Evolutionary conservation across 2,113 vertebrate genomes (phyloP), one percentile per base, ranked within the genome.

Genomic region (Ictidomys tridecemlineatus): DNA sequence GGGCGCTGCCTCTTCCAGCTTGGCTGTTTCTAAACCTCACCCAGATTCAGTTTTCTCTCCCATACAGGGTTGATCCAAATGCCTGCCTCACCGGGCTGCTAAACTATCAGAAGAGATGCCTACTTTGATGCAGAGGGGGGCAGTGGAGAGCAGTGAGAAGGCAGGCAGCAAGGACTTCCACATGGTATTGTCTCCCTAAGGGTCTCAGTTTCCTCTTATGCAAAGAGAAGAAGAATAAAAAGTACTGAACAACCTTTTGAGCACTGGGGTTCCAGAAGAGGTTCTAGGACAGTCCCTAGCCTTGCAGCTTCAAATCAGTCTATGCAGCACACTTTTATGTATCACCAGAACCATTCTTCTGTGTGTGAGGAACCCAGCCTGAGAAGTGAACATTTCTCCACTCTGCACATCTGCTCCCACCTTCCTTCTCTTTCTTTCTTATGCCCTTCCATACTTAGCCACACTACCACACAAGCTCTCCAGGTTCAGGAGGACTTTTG

Each of bases 41-140:
- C 37, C 79, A 61, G 63, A 26, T 12, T 94, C 73, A 4, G 39
- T 67, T 63, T 96, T 97, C 93, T 95, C 42, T 85, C 42, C 65
- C 39, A 2, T 20, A 4, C 11, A 17, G 53, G 13, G 37, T 18
- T 67, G 61, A 26, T 78, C 63, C 88, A 45, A 16, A 48, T 56
- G 26, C 77, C 34, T 30, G 28, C 70, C 61, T 93, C 28, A 0
- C 65, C 4, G 58, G 48, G 67, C 77, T 65, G 22, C 37, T 58
- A 9, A 45, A 28, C 42, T 70, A 24, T 37, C 58, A 30, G 13
- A 4, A 14, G 63, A 1, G 11, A 37, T 14, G 9, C 34, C 42
- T 0, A 8, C 65, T 16, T 65, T 5, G 20, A 51, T 5, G 34
- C 58, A n/a, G 3, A 37, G n/a, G 37, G 34, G 39, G 34, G 28